Percentiles rank a stretch among this genome's conserved stretches.
Conservation (phyloP, 2,888 invertebrate species). For the Macaria liturata region DNA sequence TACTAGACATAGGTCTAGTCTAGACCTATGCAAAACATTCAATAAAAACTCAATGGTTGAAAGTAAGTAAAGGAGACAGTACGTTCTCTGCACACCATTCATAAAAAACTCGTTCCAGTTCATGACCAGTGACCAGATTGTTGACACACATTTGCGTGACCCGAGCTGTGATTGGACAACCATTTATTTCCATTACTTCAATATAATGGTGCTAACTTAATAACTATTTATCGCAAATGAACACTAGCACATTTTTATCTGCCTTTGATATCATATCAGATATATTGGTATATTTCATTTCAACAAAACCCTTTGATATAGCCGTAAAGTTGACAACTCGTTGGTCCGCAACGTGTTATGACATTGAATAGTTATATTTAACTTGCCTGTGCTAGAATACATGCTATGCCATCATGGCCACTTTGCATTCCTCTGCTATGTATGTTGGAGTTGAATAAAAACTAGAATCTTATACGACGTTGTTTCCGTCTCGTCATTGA, state of each 20-base stretch:
- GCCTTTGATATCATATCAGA: too few relatives aligned
- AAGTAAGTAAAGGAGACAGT: not conserved
- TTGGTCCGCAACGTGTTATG: not conserved
- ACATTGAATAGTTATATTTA: slow-evolving; percentile 13
- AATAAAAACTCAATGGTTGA: too few relatives aligned
- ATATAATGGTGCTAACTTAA: too few relatives aligned
- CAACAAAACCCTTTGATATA: too few relatives aligned
- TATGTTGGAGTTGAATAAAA: slow-evolving; percentile 21
- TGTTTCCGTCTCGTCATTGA: slow-evolving; percentile 21
- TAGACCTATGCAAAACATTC: too few relatives aligned
- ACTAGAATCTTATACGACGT: slow-evolving; percentile 20
- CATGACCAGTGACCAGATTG: slow-evolving; percentile 24
- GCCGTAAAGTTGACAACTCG: too few relatives aligned
- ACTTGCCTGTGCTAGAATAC: slow-evolving; percentile 7
- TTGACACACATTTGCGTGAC: slow-evolving; percentile 33
- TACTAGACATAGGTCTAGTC: too few relatives aligned
- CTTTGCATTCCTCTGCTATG: slow-evolving; percentile 17
- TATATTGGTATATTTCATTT: too few relatives aligned
- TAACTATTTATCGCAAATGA: too few relatives aligned
- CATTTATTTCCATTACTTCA: not conserved
- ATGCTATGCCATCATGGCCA: slow-evolving; percentile 11
- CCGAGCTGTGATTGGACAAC: slow-evolving; percentile 18
- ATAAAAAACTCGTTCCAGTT: slow-evolving; percentile 30
- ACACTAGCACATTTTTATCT: too few relatives aligned
- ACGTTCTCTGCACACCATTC: slow-evolving; percentile 29